Evolutionary conservation across 92 coral and sea anemone genomes (phyloP).

Genomic region (Zoanthus solanderi): DNA sequence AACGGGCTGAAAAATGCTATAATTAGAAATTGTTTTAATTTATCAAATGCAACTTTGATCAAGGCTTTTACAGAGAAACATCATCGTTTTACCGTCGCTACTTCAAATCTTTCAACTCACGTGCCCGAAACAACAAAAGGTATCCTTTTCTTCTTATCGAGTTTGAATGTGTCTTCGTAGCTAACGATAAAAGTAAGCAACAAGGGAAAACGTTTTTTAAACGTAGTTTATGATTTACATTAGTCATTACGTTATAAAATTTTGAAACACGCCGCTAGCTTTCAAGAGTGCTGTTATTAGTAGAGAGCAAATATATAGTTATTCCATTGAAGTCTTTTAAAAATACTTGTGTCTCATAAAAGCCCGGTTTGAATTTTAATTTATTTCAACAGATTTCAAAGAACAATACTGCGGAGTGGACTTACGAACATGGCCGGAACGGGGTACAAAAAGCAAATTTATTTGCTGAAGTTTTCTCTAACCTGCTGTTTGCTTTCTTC

Average conservation of each 20-base stretch:
- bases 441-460: background rate
- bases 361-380: background rate
- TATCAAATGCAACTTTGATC: background rate
- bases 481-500: background rate
- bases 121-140: conserved; percentile 8
- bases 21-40: conserved; percentile 1
- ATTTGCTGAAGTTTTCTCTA: background rate
- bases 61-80: background rate
- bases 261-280: background rate
- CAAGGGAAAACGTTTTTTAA: background rate
- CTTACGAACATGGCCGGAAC: background rate
- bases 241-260: background rate
- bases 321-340: too few species aligned
- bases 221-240: background rate
- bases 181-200: too few species aligned
- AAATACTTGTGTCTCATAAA: too few species aligned
- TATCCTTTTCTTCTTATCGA: background rate
- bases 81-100: background rate
- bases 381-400: background rate
- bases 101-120: background rate
- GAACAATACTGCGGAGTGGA: background rate
- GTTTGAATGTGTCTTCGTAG: background rate
- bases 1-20: conserved; percentile 41
- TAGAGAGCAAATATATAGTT: too few species aligned
- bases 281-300: too few species aligned